These are phyloP conservation scores for Dunckerocampus dactyliophorus DNA, from an alignment of 2,113 vertebrate species.

Conservation along the genomic window DNA sequence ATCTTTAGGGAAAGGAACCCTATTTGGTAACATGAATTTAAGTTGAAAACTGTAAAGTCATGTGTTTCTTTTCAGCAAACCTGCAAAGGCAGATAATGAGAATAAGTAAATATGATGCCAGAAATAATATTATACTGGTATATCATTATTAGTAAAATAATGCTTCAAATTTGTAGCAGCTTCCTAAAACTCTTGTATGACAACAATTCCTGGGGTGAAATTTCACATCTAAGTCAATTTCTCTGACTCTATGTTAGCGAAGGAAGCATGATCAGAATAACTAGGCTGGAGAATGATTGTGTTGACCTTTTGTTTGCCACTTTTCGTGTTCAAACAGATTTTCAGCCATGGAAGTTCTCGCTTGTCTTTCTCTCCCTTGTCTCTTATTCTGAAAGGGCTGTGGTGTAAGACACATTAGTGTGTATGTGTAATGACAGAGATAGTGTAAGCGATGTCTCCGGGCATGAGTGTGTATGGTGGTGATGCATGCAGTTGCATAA, in stretches of 20 bases:
- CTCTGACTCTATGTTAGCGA: slow-evolving; percentile 15
- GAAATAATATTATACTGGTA: too few relatives aligned
- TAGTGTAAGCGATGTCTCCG: slow-evolving; percentile 37
- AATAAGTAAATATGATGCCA: too few relatives aligned
- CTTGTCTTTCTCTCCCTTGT: neutral
- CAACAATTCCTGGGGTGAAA: too few relatives aligned
- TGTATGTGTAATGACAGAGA: slow-evolving; percentile 28
- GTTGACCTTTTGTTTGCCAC: slow-evolving; percentile 58
- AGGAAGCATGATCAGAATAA: slow-evolving; percentile 35
- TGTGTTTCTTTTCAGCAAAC: too few relatives aligned
- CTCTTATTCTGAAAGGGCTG: slow-evolving; percentile 24
- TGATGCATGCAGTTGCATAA: slow-evolving; percentile 23
- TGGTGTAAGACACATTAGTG: slow-evolving; percentile 38
- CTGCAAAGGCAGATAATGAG: too few relatives aligned
- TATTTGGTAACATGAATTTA: too few relatives aligned
- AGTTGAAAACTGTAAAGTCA: too few relatives aligned
- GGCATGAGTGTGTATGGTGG: slow-evolving; percentile 30
- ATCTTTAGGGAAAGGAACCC: slow-evolving; percentile 1
- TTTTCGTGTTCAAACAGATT: slow-evolving; percentile 58
- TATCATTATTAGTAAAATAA: too few relatives aligned
- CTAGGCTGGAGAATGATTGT: slow-evolving; percentile 7
- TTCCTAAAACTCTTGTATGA: too few relatives aligned
- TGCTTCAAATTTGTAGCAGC: too few relatives aligned
- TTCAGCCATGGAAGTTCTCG: slow-evolving; percentile 15
- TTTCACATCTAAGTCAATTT: slow-evolving; percentile 2